A percentile compares a stretch with the other conserved stretches of the same genome.
Evolutionary conservation across 2,113 vertebrate species (phyloP).

Genomic region (Passerina amoena): DNA sequence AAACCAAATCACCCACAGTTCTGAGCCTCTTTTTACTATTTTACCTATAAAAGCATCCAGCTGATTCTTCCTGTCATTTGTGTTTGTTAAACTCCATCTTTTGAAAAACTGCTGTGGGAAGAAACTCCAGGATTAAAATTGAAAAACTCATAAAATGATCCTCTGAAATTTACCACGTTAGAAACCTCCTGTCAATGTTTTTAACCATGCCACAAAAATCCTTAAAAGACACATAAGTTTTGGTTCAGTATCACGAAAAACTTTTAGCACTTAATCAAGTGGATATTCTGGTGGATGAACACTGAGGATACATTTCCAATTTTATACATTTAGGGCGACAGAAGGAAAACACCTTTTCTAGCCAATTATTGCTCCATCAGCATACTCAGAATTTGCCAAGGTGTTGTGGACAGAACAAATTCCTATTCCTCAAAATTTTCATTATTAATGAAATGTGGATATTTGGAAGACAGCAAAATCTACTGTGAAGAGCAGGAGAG

Average conservation of each 20-base stretch:
- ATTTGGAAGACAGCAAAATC: neutral
- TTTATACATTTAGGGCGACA: neutral
- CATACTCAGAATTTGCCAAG: rapidly evolving
- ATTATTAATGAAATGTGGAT: neutral
- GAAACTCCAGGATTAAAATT: neutral
- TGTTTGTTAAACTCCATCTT: neutral
- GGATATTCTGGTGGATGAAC: neutral
- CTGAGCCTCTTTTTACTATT: neutral
- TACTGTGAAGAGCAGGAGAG: neutral
- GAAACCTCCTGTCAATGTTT: neutral
- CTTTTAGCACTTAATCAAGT: neutral
- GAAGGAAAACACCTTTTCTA: neutral
- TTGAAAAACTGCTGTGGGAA: neutral
- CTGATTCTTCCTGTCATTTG: neutral
- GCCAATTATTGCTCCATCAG: neutral
- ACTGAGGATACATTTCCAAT: neutral
- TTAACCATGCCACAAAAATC: neutral
- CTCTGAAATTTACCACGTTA: neutral
- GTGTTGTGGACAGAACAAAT: neutral
- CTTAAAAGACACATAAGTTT: neutral
- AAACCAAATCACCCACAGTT: neutral
- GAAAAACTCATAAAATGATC: neutral
- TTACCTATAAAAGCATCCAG: neutral
- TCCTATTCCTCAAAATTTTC: neutral
- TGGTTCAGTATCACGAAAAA: neutral